These are phyloP conservation scores for Labroides dimidiatus DNA, from an alignment of 2,797 vertebrate species.

Conservation along the genomic window DNA sequence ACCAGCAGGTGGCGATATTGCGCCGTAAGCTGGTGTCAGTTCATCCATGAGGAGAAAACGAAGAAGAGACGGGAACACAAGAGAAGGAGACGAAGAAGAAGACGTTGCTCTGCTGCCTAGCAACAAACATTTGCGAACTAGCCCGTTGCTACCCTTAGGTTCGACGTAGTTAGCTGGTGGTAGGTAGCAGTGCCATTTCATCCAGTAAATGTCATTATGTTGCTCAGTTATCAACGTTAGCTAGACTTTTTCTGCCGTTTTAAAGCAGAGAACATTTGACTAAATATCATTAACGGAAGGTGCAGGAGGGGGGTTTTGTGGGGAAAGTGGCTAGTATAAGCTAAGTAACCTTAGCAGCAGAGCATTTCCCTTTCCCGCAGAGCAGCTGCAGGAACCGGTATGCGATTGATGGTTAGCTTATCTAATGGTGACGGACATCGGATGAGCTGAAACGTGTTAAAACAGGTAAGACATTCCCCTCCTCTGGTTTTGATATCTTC, in stretches of 20 bases:
- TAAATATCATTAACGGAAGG: not conserved
- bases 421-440: constrained; percentile 48
- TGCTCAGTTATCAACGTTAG: not conserved
- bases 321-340: constrained; percentile 65
- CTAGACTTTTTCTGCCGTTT: not conserved
- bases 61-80: not conserved
- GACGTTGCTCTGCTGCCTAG: constrained; percentile 67
- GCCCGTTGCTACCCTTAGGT: constrained; percentile 42
- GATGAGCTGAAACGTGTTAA: constrained; percentile 31
- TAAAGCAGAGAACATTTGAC: not conserved
- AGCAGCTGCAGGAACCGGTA: constrained; percentile 45
- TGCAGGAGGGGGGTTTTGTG: constrained; percentile 17
- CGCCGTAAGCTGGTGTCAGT: too few species aligned
- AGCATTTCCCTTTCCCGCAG: constrained; percentile 34
- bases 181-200: not conserved
- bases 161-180: constrained; percentile 43
- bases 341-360: constrained; percentile 58
- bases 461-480: constrained; percentile 56
- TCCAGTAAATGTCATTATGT: not conserved
- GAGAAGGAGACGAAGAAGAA: not conserved
- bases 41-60: not conserved
- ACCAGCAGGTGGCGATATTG: constrained; percentile 4
- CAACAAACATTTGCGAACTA: constrained; percentile 74
- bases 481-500: not conserved
- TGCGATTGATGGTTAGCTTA: constrained; percentile 47